A percentile compares a stretch with the other conserved stretches of the same genome.
Conservation (phyloP, 2,113 vertebrate species). For the Hydrochoerus hydrochaeris region DNA sequence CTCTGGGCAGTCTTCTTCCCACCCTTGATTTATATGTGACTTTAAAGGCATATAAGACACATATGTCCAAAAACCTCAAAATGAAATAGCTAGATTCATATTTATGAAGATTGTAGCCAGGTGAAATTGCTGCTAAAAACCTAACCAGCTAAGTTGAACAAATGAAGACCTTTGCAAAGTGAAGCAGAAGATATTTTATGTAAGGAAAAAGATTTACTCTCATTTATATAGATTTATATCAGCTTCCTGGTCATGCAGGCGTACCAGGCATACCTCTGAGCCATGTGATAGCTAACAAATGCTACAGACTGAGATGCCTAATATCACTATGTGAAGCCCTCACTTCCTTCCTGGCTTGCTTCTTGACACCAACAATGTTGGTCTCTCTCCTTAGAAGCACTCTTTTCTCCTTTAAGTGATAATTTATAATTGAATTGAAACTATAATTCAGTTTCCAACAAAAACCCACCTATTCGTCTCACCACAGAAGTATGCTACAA, state of each 20-base stretch:
- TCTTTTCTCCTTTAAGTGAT: neutral
- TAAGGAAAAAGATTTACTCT: neutral
- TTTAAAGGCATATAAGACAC: neutral
- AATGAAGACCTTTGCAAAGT: slow-evolving; percentile 9
- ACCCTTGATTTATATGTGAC: neutral
- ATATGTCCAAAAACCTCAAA: neutral
- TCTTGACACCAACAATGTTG: neutral
- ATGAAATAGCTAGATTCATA: neutral
- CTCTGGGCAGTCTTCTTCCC: neutral
- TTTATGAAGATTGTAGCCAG: neutral
- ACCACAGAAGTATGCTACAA: neutral
- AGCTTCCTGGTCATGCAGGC: neutral
- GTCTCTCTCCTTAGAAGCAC: neutral
- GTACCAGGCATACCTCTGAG: too few relatives aligned
- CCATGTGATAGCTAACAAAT: neutral
- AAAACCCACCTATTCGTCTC: neutral
- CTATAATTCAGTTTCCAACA: neutral
- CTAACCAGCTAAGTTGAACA: slow-evolving; percentile 4
- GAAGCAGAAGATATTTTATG: neutral
- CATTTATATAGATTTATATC: neutral
- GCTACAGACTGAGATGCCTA: neutral
- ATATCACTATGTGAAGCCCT: neutral
- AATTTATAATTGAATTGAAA: neutral
- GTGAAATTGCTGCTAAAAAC: neutral
- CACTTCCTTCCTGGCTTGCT: neutral